Evolutionary conservation across 2,888 invertebrate species (phyloP).

Genomic region (Cheilosia grossa): DNA sequence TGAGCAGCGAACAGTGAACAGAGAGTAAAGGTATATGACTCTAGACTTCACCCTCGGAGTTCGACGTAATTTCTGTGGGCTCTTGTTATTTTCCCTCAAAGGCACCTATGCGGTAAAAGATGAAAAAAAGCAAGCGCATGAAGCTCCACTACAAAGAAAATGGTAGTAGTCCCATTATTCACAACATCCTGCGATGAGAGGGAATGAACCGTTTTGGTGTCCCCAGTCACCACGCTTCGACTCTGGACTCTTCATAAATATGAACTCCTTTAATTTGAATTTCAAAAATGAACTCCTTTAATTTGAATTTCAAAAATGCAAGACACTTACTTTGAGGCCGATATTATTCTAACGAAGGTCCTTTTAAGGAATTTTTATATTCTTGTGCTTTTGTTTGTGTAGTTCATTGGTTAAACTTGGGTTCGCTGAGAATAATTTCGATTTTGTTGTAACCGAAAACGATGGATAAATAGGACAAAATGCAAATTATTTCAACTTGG

Average conservation of each 20-base stretch:
- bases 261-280: slow-evolving; percentile 63
- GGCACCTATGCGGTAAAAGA: slow-evolving; percentile 20
- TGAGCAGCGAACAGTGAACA: slow-evolving; percentile 28
- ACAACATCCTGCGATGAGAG: slow-evolving; percentile 25
- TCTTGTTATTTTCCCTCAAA: slow-evolving; percentile 5
- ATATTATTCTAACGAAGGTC: slow-evolving; percentile 51
- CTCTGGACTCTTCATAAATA: slow-evolving; percentile 48
- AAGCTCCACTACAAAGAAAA: slow-evolving; percentile 20
- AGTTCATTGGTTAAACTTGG: slow-evolving; percentile 52
- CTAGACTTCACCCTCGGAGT: slow-evolving; percentile 1
- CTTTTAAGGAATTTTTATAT: slow-evolving; percentile 39
- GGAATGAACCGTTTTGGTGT: slow-evolving; percentile 18
- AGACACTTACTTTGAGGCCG: slow-evolving; percentile 60
- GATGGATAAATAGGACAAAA: neutral
- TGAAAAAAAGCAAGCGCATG: slow-evolving; percentile 6
- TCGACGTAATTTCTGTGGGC: slow-evolving; percentile 13
- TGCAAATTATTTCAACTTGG: slow-evolving; percentile 6
- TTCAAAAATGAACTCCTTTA: slow-evolving; percentile 61
- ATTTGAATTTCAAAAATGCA: slow-evolving; percentile 69
- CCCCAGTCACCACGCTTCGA: slow-evolving; percentile 7
- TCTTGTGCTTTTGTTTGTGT: slow-evolving; percentile 4
- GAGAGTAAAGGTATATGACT: neutral
- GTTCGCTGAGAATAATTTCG: slow-evolving; percentile 25
- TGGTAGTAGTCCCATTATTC: slow-evolving; percentile 13
- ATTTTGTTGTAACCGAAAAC: slow-evolving; percentile 4